These are phyloP conservation scores for Drosophila lutescens DNA, from an alignment of 2,888 invertebrate species.

Conservation along the genomic window DNA sequence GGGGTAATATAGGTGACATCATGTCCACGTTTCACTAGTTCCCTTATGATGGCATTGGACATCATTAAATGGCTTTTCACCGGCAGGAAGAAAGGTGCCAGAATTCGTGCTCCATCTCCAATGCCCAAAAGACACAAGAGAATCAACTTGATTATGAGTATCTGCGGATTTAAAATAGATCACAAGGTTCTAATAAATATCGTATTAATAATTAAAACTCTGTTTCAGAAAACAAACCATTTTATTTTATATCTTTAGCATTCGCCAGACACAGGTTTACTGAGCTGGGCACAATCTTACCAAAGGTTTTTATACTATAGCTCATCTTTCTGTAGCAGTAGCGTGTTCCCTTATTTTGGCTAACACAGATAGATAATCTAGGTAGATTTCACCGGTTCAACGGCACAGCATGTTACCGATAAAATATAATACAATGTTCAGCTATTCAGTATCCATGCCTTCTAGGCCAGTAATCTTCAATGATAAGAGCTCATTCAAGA, in stretches of 20 bases:
- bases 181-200: background rate
- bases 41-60: slow-evolving; percentile 83
- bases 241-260: background rate
- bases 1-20: slow-evolving; percentile 62
- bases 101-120: slow-evolving; percentile 75
- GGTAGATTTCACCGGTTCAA: background rate
- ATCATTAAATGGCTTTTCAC: slow-evolving; percentile 85
- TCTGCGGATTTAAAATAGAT: background rate
- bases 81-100: slow-evolving; percentile 84
- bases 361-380: background rate
- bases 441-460: background rate
- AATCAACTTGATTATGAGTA: background rate
- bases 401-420: background rate
- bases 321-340: too few relatives aligned
- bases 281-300: background rate
- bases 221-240: slow-evolving; percentile 5
- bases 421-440: background rate
- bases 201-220: background rate
- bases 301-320: background rate
- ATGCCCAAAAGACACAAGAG: slow-evolving; percentile 11
- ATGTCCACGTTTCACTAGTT: slow-evolving; percentile 70
- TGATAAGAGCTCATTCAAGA: slow-evolving; percentile 2
- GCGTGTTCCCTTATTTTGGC: background rate
- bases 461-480: background rate
- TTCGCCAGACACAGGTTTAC: background rate